Base-by-base conservation (phyloP, 2,797 vertebrate species). In the Sebastolobus alascanus region DNA sequence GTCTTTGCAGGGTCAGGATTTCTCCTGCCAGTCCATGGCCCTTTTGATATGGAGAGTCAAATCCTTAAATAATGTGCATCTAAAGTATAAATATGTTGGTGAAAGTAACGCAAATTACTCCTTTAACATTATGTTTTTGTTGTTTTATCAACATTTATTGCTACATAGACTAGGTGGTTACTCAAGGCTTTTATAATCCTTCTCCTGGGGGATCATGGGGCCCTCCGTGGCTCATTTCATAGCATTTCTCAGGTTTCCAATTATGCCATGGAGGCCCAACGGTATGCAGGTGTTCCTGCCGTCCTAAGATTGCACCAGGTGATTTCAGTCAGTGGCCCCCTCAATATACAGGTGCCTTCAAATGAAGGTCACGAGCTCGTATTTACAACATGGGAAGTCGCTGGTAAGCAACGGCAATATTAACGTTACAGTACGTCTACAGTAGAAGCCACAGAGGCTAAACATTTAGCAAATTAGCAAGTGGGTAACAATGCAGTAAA, bases 1-100 rank as follows among this genome's bases (percentile, higher is more conserved):
- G 76, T 78, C 73, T 82, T 72, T 89, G 85, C 78, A 69, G 69
- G 83, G 71, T 89, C 85, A 90, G 83, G 77, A 50, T 73, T 83
- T 89, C 75, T 79, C 22, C 35, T 79, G 80, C 77, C 75, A 72
- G 55, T 79, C n/a, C 60, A 33, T 70, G 76, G 43, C 33, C 3
- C 25, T 10, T 84, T 77, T 84, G 27, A 73, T 66, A 60, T 18
- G 5, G 11, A 40, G 58, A 67, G 61, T 50, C 33, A 46, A 65
- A 60, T 52, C 20, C 1, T 43, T 22, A 4, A 38, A 52, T 83
- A 33, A 59, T 11, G 12, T 60, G 2, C 8, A 12, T 25, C 1
- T 0, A 5, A 60, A 61, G 52, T 66, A n/a, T 16, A 52, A 29
- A 43, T 43, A 43, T 43, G 16, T 43, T 43, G 40, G 14, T 43